Evolutionary conservation across 1,140 invertebrate species (phyloP), one percentile per base, ranked within the genome.

Genomic region (Musca vetustissima): DNA sequence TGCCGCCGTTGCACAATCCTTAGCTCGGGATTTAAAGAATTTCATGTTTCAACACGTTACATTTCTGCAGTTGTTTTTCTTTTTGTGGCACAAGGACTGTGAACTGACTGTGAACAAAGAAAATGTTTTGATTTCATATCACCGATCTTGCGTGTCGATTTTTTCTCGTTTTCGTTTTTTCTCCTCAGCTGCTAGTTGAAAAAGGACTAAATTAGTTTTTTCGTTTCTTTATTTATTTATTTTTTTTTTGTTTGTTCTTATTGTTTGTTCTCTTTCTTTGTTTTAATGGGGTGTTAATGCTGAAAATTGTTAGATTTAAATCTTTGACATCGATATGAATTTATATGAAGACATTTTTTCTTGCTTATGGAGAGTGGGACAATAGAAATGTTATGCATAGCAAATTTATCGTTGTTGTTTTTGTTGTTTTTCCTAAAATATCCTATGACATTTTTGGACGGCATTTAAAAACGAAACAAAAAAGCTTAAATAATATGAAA

Each of bases 71-170:
- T 36, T 32, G 4, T 1, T 59, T 28, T 59, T 57, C 1, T 11
- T 53, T 21, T 21, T 21, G 19, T n/a, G 7, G 22, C 28, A 11
- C 24, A 17, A 49, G 13, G 22, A 25, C 22, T 72, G 76, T 77
- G 70, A 73, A 76, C 19, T 74, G 72, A 78, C 74, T 79, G 78
- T n/a, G 65, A 75, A 70, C 75, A 80, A 80, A 80, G 36, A 80
- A 80, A 80, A 80, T 78, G 78, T 74, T 53, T 79, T 61, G 32
- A 17, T 43, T 61, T 61, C 36, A 61, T 61, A 61, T 73, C 75
- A 72, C 78, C 78, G 76, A 75, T 70, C 69, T 80, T 80, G 76
- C 78, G 78, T 80, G 78, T 80, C 78, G 78, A 80, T 80, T 80
- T 80, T 76, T 66, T 68, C 19, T 24, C 52, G 48, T 66, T 70